Evolutionary conservation across 2,888 invertebrate species (phyloP).

Genomic region (Drosophila meridionalis): DNA sequence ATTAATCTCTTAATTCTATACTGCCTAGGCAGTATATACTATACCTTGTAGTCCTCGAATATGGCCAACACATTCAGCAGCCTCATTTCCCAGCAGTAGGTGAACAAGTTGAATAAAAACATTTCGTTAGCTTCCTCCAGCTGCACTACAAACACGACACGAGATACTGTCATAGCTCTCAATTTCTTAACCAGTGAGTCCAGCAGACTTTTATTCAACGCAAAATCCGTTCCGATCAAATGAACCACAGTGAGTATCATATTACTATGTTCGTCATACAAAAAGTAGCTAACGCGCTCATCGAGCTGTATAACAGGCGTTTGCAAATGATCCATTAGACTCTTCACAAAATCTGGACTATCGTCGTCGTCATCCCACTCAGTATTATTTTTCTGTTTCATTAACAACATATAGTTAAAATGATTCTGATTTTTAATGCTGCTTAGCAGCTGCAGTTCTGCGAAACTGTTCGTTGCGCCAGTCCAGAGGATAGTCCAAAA

Average conservation of each 20-base stretch:
- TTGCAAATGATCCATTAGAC: constrained; percentile 52
- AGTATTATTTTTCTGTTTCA: constrained; percentile 50
- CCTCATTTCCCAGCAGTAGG: constrained; percentile 63
- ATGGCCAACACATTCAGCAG: constrained; percentile 75
- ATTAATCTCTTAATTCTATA: background rate
- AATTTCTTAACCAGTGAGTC: constrained; percentile 63
- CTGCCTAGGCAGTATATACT: background rate
- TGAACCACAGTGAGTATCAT: constrained; percentile 66
- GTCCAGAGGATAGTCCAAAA: constrained; percentile 13
- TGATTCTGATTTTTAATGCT: constrained; percentile 37
- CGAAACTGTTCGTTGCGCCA: constrained; percentile 3
- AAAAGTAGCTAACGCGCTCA: constrained; percentile 57
- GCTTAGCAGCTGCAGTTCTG: constrained; percentile 45
- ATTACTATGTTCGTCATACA: constrained; percentile 55
- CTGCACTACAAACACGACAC: constrained; percentile 71
- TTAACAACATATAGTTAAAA: constrained; percentile 55
- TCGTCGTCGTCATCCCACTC: background rate
- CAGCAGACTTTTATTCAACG: constrained; percentile 53
- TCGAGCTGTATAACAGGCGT: constrained; percentile 69
- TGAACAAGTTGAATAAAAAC: constrained; percentile 60
- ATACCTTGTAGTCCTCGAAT: constrained; percentile 66
- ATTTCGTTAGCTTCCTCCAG: constrained; percentile 20
- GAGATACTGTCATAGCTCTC: constrained; percentile 65
- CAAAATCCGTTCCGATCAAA: constrained; percentile 43
- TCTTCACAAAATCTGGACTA: constrained; percentile 30